These are phyloP conservation scores for Halcyon leucocephala DNA, from an alignment of 2,797 vertebrate species.

Conservation along the genomic window DNA sequence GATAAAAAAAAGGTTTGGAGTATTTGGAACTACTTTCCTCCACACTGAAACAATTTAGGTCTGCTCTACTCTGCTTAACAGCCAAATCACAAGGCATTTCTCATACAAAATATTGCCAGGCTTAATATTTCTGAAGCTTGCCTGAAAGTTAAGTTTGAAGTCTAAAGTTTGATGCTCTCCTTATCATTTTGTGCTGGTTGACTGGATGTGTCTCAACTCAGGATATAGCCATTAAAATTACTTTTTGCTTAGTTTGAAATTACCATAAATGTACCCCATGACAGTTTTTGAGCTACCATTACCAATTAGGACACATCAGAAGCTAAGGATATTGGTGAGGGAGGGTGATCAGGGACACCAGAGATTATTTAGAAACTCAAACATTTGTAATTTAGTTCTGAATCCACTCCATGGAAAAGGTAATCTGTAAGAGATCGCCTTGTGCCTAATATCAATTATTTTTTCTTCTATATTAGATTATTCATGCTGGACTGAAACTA, in stretches of 20 bases:
- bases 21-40: neutral
- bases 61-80: neutral
- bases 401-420: neutral
- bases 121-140: neutral
- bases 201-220: neutral
- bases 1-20: neutral
- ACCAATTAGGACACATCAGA: neutral
- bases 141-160: too few relatives aligned
- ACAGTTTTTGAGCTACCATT: neutral
- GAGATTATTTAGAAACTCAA: neutral
- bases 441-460: neutral
- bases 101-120: neutral
- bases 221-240: neutral
- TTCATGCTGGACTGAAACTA: neutral
- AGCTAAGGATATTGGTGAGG: neutral
- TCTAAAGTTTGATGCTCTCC: neutral
- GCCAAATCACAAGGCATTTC: neutral
- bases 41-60: neutral
- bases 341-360: neutral
- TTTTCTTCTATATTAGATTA: neutral
- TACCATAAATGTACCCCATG: neutral
- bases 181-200: neutral
- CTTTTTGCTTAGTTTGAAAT: neutral
- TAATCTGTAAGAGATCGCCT: neutral
- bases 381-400: neutral